Percentiles rank a stretch among this genome's conserved stretches.
Conservation (phyloP, 2,797 vertebrate species). For the Tympanoctomys barrerae region DNA sequence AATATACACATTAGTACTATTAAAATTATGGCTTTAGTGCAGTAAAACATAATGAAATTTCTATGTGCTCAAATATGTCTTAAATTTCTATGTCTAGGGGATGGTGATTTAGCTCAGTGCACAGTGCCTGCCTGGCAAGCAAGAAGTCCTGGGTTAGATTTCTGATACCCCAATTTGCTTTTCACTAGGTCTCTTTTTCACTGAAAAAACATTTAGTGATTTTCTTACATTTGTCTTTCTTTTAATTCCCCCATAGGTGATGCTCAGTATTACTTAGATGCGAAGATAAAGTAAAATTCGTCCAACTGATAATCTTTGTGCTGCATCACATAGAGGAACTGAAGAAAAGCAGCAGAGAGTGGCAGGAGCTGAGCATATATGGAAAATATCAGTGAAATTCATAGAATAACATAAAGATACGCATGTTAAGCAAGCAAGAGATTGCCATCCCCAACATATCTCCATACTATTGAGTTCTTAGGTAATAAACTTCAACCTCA, state of each 20-base stretch:
- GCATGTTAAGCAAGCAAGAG: background rate
- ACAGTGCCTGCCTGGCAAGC: too few species aligned
- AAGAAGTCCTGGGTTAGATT: too few species aligned
- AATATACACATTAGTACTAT: background rate
- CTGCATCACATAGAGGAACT: background rate
- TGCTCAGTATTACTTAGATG: background rate
- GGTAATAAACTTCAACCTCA: background rate
- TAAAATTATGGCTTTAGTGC: background rate
- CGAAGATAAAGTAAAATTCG: background rate
- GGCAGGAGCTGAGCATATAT: background rate
- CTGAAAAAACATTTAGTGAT: background rate
- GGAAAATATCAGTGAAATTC: background rate
- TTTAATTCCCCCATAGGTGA: background rate
- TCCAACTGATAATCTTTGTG: background rate
- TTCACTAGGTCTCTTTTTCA: background rate
- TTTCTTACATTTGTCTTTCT: background rate
- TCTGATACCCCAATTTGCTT: too few species aligned
- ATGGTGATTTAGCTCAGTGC: too few species aligned
- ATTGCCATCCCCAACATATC: background rate
- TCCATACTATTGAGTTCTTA: background rate
- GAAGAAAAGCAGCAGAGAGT: background rate
- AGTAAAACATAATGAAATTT: background rate
- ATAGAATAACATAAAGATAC: background rate
- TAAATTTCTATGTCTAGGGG: background rate
- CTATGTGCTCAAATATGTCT: background rate